A percentile compares a stretch with the other conserved stretches of the same genome.
These are phyloP conservation scores for Typhlichthys eigenmanni DNA, from an alignment of 2,797 vertebrate species.

Conservation along the genomic window DNA sequence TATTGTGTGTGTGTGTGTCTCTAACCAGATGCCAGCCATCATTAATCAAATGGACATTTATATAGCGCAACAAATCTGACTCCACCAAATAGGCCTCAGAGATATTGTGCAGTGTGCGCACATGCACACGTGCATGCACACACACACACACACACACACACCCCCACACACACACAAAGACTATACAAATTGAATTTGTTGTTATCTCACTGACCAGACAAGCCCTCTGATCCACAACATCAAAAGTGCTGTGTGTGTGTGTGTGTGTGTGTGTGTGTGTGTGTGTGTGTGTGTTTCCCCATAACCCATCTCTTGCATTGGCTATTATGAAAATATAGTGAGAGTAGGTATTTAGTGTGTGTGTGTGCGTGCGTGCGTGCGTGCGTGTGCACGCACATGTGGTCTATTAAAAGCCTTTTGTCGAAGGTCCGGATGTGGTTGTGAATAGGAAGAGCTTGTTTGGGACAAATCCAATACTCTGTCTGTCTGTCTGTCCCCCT, in stretches of 20 bases:
- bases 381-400: slow-evolving; percentile 6
- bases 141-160: not conserved
- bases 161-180: slow-evolving; percentile 1
- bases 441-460: slow-evolving; percentile 60
- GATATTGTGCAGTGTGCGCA: slow-evolving; percentile 5
- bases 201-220: slow-evolving; percentile 9
- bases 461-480: slow-evolving; percentile 48
- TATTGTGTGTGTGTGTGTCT: not conserved
- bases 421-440: slow-evolving; percentile 64
- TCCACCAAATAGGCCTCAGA: slow-evolving; percentile 10
- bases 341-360: slow-evolving; percentile 16
- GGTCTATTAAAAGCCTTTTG: slow-evolving; percentile 63
- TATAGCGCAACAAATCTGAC: slow-evolving; percentile 16
- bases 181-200: not conserved
- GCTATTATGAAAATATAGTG: slow-evolving; percentile 60
- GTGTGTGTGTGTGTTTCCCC: slow-evolving; percentile 34
- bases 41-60: slow-evolving; percentile 54
- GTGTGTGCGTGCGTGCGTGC: slow-evolving; percentile 29
- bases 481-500: not conserved
- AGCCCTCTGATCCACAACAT: slow-evolving; percentile 3
- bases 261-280: slow-evolving; percentile 5
- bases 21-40: slow-evolving; percentile 48
- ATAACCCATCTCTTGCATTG: slow-evolving; percentile 40
- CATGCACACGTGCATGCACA: slow-evolving; percentile 15
- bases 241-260: slow-evolving; percentile 2